Base-by-base conservation (phyloP, 2,888 invertebrate species). In the Chouioia cunea region DNA sequence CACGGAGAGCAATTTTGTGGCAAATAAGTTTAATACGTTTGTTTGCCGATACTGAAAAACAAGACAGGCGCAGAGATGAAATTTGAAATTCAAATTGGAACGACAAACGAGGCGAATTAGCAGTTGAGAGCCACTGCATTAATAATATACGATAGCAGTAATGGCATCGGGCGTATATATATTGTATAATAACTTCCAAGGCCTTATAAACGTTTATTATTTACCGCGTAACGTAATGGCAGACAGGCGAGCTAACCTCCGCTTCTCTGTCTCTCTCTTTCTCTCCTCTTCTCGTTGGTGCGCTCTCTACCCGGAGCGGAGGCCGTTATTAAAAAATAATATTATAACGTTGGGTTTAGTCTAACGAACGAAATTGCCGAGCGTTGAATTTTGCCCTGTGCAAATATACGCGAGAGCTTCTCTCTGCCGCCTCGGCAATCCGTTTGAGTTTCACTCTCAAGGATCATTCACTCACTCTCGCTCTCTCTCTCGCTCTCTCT, bases 181-280 rank as follows among this genome's bases (percentile, higher is more conserved):
- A 85, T 84, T 84, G 83, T 85, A 84, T 84, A 85, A 85, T 85
- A 85, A 84, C 83, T 84, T 82, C 82, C 85, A 85, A 85, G 85
- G 85, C 81, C 84, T 85, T 82, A 81, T 83, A 84, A 85, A 85
- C 85, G 84, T 85, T 85, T 84, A 85, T 85, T 85, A 85, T 85
- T 85, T 85, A 85, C 83, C 83, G 83, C 82, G 83, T 81, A 82
- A 83, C 83, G 83, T 85, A 84, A 84, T 83, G 82, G 84, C 83
- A 79, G 81, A 76, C 82, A 79, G 81, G 77, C 74, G 53, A 73
- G 75, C 69, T 73, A 69, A 73, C 77, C 79, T 80, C 80, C 79
- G 79, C 79, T 78, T 76, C 79, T 79, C 71, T 68, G 70, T 65
- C 65, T 54, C 60, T 46, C 59, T 65, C 57, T 27, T 56, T 57